Conservation (phyloP, 2,888 invertebrate species). For the Chrysina gloriosa region DNA sequence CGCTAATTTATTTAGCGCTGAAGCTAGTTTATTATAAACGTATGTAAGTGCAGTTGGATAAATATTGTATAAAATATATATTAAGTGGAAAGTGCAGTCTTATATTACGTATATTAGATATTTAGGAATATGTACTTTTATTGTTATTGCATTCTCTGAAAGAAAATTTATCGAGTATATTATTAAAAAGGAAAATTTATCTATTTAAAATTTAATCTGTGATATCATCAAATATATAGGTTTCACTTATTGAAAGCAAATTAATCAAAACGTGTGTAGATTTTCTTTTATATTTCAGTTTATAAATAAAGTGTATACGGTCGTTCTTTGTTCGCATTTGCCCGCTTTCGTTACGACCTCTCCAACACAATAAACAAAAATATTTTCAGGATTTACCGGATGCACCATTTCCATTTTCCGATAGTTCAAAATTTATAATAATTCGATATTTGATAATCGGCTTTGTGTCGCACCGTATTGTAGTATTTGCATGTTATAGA, state of each 20-base stretch:
- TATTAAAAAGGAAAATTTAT: constrained; percentile 27
- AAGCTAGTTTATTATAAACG: too few relatives aligned
- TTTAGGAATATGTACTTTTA: constrained; percentile 19
- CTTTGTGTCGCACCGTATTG: too few relatives aligned
- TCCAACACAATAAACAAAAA: too few relatives aligned
- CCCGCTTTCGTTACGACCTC: background rate
- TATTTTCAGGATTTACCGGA: too few relatives aligned
- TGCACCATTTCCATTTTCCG: too few relatives aligned
- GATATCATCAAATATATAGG: constrained; percentile 42
- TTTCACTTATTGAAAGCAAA: constrained; percentile 32
- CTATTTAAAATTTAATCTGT: constrained; percentile 44
- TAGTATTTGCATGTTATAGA: too few relatives aligned
- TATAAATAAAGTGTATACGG: constrained; percentile 35
- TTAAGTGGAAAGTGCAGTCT: constrained; percentile 2
- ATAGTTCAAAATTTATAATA: too few relatives aligned
- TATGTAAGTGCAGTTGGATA: background rate
- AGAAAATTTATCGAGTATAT: constrained; percentile 17
- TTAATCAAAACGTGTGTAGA: constrained; percentile 32
- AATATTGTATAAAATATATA: background rate
- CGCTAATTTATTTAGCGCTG: too few relatives aligned
- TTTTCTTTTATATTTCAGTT: constrained; percentile 36
- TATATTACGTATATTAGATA: constrained; percentile 9
- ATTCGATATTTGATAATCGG: too few relatives aligned
- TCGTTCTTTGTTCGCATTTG: background rate
- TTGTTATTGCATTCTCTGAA: constrained; percentile 31